Evolutionary conservation across 2,113 vertebrate genomes (phyloP).

Genomic region (Jacana jacana): DNA sequence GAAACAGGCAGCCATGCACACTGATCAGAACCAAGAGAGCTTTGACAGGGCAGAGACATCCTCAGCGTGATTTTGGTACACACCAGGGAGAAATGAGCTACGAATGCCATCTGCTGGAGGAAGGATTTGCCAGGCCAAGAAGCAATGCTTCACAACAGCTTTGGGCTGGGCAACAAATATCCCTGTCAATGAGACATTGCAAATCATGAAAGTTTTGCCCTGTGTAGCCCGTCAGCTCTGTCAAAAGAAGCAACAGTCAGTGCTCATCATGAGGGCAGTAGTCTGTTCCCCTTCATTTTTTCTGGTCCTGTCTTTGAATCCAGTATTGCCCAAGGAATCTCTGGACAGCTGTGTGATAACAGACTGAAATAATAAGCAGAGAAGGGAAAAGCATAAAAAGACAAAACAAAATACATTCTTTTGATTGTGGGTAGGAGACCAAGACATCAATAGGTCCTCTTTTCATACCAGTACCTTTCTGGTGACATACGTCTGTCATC

Average conservation of each 20-base stretch:
- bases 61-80: neutral
- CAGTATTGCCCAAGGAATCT: neutral
- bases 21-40: neutral
- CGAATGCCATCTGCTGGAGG: conserved; percentile 59
- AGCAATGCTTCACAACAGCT: accelerated
- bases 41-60: neutral
- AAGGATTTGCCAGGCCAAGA: neutral
- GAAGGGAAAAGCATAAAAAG: neutral
- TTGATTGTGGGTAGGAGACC: neutral
- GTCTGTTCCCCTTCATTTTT: neutral
- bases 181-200: neutral
- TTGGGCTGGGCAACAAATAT: neutral
- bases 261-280: neutral
- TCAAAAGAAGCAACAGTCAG: neutral
- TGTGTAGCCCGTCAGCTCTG: neutral
- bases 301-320: neutral
- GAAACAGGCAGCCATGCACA: neutral
- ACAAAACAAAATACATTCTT: neutral
- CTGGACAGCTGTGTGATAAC: neutral
- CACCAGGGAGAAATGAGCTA: neutral
- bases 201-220: neutral
- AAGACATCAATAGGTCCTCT: neutral
- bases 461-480: neutral
- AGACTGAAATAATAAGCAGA: neutral
- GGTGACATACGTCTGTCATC: neutral